phyloP scores from a whole-genome alignment of 2,113 vertebrate species.

The Colaptes auratus region DNA sequence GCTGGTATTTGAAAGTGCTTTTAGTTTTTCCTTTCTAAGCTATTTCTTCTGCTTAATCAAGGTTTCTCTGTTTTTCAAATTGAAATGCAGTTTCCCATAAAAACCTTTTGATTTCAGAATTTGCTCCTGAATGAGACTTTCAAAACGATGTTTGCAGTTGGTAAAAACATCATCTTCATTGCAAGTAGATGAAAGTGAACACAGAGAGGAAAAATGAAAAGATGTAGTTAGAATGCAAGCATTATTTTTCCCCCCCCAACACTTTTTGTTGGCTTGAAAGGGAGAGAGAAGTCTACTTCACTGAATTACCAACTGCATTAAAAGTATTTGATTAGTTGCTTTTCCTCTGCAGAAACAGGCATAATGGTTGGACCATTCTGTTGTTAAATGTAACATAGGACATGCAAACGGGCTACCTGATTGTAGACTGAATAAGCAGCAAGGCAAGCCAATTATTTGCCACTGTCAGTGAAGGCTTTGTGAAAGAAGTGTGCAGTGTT shows the following conservation, averaged over 20 bases:
- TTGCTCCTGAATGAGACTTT: neutral
- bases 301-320: neutral
- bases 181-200: neutral
- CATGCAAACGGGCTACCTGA: neutral
- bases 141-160: neutral
- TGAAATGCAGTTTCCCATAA: neutral
- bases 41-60: neutral
- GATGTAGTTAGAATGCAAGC: neutral
- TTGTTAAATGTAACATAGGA: neutral
- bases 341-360: neutral
- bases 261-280: neutral
- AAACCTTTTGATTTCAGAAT: conserved; percentile 27
- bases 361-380: neutral
- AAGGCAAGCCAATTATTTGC: neutral
- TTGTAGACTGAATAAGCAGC: neutral
- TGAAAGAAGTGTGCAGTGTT: neutral
- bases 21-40: neutral
- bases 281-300: neutral
- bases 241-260: neutral
- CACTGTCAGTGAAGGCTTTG: neutral
- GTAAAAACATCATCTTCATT: neutral
- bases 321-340: neutral
- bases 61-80: neutral
- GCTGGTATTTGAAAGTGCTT: neutral
- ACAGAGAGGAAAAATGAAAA: neutral